Evolutionary conservation across 2,888 invertebrate species (phyloP).

Genomic region (Zootermopsis nevadensis): DNA sequence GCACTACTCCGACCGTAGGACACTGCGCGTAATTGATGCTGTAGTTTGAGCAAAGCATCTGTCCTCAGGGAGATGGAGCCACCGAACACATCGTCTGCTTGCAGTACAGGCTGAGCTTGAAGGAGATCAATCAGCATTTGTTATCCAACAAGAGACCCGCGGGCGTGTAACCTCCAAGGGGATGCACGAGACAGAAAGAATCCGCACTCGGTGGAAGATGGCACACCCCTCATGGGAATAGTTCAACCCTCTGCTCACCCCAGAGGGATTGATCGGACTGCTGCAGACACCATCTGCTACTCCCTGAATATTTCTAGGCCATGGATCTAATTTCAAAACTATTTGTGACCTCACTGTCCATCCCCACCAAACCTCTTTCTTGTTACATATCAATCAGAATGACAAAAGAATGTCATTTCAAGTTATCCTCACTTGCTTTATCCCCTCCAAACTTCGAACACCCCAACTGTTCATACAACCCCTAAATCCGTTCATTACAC

Average conservation of each 20-base stretch:
- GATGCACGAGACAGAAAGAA: neutral
- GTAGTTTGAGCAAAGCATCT: neutral
- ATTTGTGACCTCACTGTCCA: neutral
- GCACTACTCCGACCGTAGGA: neutral
- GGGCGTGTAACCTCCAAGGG: slow-evolving; percentile 25
- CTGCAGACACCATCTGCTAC: neutral
- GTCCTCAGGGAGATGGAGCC: neutral
- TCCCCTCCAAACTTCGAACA: slow-evolving; percentile 1
- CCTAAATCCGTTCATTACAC: slow-evolving; percentile 47
- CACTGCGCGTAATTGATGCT: neutral
- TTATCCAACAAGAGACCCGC: slow-evolving; percentile 38
- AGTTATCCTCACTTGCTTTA: slow-evolving; percentile 17
- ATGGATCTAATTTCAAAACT: neutral
- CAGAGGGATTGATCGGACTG: neutral
- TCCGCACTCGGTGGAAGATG: neutral
- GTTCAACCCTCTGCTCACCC: neutral
- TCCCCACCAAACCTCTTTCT: neutral
- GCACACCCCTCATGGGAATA: neutral
- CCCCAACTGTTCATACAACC: slow-evolving; percentile 28
- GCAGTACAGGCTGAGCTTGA: neutral
- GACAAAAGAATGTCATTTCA: slow-evolving; percentile 46
- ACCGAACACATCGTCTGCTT: neutral
- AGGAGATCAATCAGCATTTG: slow-evolving; percentile 47
- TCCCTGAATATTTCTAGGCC: neutral
- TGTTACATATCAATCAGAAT: slow-evolving; percentile 40